Evolutionary conservation across 2,888 invertebrate genomes (phyloP).

Genomic region (Thymelicus sylvestris): DNA sequence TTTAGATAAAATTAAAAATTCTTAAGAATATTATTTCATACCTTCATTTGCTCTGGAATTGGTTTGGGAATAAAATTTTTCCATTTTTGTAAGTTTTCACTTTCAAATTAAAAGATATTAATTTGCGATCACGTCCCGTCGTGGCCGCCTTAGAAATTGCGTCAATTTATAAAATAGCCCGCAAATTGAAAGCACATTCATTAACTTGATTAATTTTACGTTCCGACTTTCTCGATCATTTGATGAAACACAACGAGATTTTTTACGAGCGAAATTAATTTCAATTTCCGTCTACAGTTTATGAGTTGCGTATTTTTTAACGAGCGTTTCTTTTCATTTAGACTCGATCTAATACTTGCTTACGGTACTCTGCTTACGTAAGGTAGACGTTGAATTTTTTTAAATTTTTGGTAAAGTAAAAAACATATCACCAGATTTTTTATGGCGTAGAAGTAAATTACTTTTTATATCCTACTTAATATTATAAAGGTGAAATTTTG

Average conservation of each 20-base stretch:
- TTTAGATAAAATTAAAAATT: no score
- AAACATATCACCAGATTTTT: no score
- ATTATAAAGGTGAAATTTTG: no score
- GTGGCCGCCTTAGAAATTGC: conserved; percentile 1
- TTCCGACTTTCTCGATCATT: conserved; percentile 26
- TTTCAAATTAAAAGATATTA: not conserved
- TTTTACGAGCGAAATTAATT: conserved; percentile 25
- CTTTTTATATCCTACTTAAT: no score
- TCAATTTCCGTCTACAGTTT: conserved; percentile 18
- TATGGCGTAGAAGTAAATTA: no score
- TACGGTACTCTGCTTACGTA: no score
- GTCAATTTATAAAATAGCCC: conserved; percentile 28
- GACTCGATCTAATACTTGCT: not conserved
- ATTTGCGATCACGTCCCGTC: not conserved
- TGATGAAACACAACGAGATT: conserved; percentile 22
- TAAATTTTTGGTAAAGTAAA: no score
- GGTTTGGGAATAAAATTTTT: no score
- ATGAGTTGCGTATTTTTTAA: conserved; percentile 6
- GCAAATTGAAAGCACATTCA: conserved; percentile 24
- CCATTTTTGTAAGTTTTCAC: not conserved
- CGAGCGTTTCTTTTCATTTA: conserved; percentile 2
- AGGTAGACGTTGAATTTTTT: no score
- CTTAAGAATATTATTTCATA: not conserved
- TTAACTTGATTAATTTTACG: conserved; percentile 32
- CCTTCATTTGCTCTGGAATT: no score